phyloP scores from a whole-genome alignment of 23 tunicate genomes.

The Phallusia fumigata region DNA sequence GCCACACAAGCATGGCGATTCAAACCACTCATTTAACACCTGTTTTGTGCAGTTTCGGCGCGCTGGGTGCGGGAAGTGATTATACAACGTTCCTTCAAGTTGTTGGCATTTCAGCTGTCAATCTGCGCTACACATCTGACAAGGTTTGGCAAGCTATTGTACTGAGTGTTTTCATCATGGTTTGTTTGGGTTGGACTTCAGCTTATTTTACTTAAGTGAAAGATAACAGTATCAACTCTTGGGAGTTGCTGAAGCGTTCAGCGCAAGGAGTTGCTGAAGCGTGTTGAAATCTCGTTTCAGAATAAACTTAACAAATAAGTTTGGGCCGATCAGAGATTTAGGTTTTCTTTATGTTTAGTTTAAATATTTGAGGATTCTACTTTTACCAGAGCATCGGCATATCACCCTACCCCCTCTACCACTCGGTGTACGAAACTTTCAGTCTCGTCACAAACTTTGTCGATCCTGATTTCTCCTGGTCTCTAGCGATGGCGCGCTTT shows the following conservation, averaged over 20 bases:
- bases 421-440: constrained; percentile 74
- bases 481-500: constrained; percentile 33
- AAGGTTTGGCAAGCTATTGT: neutral
- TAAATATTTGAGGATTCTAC: no score
- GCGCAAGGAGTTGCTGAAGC: no score
- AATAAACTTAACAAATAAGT: no score
- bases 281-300: no score
- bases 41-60: constrained; percentile 22
- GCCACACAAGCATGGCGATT: no score
- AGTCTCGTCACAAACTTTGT: constrained; percentile 35
- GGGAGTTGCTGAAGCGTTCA: no score
- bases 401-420: constrained; percentile 29
- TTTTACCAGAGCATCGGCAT: neutral
- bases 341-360: no score
- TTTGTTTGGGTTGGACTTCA: no score
- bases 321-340: no score
- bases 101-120: constrained; percentile 43
- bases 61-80: constrained; percentile 77
- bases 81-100: constrained; percentile 57
- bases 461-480: constrained; percentile 46
- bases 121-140: constrained; percentile 4
- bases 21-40: neutral
- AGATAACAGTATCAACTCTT: no score
- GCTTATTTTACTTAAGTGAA: no score
- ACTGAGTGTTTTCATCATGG: no score